phyloP scores from a whole-genome alignment of 2,113 vertebrate genomes.

The Bubo scandiacus region DNA sequence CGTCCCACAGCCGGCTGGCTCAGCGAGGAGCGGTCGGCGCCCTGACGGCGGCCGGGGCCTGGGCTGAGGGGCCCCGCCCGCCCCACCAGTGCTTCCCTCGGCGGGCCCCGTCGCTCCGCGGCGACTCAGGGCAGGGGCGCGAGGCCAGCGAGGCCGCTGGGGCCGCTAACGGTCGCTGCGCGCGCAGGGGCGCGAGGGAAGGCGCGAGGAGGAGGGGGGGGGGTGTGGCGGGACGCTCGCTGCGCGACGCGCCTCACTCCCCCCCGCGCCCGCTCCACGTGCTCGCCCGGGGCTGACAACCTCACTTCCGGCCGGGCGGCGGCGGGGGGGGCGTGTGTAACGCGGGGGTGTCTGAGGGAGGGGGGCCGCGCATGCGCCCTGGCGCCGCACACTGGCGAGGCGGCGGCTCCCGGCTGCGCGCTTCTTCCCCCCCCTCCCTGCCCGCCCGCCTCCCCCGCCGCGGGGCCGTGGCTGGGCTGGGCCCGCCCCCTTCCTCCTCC shows the following conservation, averaged over 20 bases:
- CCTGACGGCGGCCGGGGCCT: rapidly evolving
- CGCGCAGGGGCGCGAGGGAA: background rate
- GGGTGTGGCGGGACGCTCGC: too few relatives aligned
- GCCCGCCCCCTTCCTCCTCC: background rate
- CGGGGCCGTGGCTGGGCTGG: background rate
- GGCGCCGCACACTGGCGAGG: background rate
- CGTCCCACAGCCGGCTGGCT: rapidly evolving
- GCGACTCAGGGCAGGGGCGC: background rate
- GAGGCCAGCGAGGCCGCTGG: background rate
- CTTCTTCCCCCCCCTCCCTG: too few relatives aligned
- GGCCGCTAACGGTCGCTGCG: background rate
- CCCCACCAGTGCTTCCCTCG: background rate
- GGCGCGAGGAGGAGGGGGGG: too few relatives aligned
- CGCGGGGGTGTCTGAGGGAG: too few relatives aligned
- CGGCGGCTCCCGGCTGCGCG: background rate
- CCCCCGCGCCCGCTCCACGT: background rate
- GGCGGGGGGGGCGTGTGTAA: too few relatives aligned
- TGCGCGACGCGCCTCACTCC: background rate
- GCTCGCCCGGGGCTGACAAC: background rate
- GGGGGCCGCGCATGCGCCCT: background rate
- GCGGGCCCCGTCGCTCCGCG: background rate
- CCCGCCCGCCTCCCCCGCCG: background rate
- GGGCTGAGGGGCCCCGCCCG: background rate
- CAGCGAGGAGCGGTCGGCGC: rapidly evolving
- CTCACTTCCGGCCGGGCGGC: background rate